Evolutionary conservation across 2,888 invertebrate genomes (phyloP).

Genomic region (Morpho achilles): DNA sequence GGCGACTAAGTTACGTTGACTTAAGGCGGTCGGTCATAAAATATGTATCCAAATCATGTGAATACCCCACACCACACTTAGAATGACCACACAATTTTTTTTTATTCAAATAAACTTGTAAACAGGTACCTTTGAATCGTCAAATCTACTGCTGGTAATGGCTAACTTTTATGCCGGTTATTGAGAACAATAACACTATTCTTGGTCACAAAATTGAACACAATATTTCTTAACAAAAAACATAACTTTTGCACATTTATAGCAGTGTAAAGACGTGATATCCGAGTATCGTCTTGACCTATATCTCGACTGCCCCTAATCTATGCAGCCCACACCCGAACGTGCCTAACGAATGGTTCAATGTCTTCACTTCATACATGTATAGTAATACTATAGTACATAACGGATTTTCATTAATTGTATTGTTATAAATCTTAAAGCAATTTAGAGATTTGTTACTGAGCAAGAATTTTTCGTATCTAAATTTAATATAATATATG

Average conservation of each 20-base stretch:
- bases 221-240: neutral
- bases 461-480: too few relatives aligned
- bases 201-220: too few relatives aligned
- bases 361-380: slow-evolving; percentile 21
- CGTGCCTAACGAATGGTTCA: slow-evolving; percentile 34
- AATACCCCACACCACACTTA: too few relatives aligned
- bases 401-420: neutral
- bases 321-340: slow-evolving; percentile 49
- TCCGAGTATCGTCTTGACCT: slow-evolving; percentile 25
- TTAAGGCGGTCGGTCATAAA: too few relatives aligned
- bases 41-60: too few relatives aligned
- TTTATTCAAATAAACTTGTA: too few relatives aligned
- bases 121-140: too few relatives aligned
- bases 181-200: too few relatives aligned
- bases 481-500: too few relatives aligned
- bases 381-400: slow-evolving; percentile 1
- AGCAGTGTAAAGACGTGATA: slow-evolving; percentile 3
- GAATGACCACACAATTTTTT: too few relatives aligned
- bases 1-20: too few relatives aligned
- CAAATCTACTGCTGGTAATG: too few relatives aligned
- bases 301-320: slow-evolving; percentile 31
- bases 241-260: slow-evolving; percentile 10
- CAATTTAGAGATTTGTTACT: neutral
- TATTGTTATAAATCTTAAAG: slow-evolving; percentile 2
- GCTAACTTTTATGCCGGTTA: neutral